A percentile compares a stretch with the other conserved stretches of the same genome.
phyloP scores from a whole-genome alignment of 2,113 vertebrate species.

The Phyllostomus discolor region DNA sequence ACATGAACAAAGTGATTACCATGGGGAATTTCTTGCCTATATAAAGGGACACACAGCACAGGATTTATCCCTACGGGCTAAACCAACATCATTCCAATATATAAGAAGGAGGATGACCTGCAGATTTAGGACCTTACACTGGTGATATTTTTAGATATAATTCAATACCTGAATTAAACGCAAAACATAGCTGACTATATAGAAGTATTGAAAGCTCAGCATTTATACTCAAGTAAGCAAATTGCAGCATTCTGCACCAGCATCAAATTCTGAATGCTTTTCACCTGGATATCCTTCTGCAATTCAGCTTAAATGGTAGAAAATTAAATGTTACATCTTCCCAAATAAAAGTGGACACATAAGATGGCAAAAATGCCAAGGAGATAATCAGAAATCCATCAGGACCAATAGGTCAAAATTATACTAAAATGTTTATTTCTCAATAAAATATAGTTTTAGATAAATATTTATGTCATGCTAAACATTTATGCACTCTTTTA shows the following conservation, averaged over 20 bases:
- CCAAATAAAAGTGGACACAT: not conserved
- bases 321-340: slow-evolving; percentile 48
- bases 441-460: slow-evolving; percentile 17
- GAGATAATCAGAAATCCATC: not conserved
- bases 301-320: slow-evolving; percentile 48
- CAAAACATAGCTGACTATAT: slow-evolving; percentile 54
- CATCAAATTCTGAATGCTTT: slow-evolving; percentile 44
- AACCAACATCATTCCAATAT: not conserved
- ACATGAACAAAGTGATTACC: slow-evolving; percentile 5
- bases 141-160: slow-evolving; percentile 62
- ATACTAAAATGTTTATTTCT: slow-evolving; percentile 13
- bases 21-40: not conserved
- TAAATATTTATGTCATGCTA: slow-evolving; percentile 32
- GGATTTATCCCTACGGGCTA: not conserved
- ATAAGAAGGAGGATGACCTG: slow-evolving; percentile 24
- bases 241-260: slow-evolving; percentile 49
- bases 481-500: slow-evolving; percentile 28
- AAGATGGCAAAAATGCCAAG: slow-evolving; percentile 15
- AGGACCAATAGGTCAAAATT: slow-evolving; percentile 22
- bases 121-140: slow-evolving; percentile 19
- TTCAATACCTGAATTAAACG: slow-evolving; percentile 54
- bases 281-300: slow-evolving; percentile 37
- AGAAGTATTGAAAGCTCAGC: slow-evolving; percentile 55
- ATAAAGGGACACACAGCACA: not conserved
- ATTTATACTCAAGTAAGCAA: slow-evolving; percentile 60